Percentiles rank a stretch among this genome's conserved stretches.
Evolutionary conservation across 37 sponge, comb jelly and placozoan genomes (phyloP).

Genomic region (Halichondria panicea): DNA sequence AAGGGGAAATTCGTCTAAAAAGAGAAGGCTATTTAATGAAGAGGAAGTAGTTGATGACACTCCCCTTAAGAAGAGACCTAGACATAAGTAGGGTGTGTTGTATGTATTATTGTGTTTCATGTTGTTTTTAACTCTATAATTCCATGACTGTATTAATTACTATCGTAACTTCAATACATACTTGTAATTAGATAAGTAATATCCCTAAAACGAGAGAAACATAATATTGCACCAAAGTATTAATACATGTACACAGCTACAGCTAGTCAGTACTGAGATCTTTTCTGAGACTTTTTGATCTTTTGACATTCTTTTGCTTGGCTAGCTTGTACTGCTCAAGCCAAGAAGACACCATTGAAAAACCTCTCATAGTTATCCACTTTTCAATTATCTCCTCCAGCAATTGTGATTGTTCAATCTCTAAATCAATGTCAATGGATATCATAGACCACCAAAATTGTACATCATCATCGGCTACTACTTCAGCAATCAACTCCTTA

Average conservation of each 20-base stretch:
- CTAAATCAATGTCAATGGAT: conserved; percentile 6
- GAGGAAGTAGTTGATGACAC: neutral
- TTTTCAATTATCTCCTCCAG: conserved; percentile 24
- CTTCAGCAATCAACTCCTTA: conserved; percentile 3
- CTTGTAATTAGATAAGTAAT: too few species aligned
- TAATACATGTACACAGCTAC: too few species aligned
- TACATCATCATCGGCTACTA: conserved; percentile 21
- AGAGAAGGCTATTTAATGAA: neutral
- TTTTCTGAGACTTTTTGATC: too few species aligned
- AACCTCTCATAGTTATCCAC: conserved; percentile 47
- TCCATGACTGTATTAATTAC: too few species aligned
- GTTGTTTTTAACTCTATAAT: too few species aligned
- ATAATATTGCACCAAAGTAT: neutral
- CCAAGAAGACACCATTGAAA: conserved; percentile 22
- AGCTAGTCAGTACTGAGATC: too few species aligned
- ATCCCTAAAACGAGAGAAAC: neutral
- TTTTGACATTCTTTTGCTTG: conserved; percentile 1
- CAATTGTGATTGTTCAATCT: conserved; percentile 5
- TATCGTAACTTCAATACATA: too few species aligned
- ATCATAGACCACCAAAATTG: conserved; percentile 32
- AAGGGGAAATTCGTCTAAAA: conserved; percentile 14
- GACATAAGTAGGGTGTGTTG: too few species aligned
- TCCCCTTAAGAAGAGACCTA: conserved; percentile 4
- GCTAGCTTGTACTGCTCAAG: conserved; percentile 26
- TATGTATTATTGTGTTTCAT: too few species aligned